Evolutionary conservation across 2,888 invertebrate genomes (phyloP), one percentile per base, ranked within the genome.

Genomic region (Diarsia dahlii): DNA sequence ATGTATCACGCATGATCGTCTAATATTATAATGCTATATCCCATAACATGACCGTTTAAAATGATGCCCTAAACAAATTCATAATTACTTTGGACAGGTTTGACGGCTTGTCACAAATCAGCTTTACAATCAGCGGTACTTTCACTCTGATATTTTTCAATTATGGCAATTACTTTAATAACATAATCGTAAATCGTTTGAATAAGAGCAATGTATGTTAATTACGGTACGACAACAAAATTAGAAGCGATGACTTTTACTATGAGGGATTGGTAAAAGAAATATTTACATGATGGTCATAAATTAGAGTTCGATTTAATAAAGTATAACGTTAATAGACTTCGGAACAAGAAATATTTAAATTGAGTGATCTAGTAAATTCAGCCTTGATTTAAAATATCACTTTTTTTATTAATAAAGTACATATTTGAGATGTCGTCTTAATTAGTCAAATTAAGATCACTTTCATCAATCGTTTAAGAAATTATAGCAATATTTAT

Each of bases 161-260:
- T 91, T 87, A 89, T 85, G 78, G 89, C 90, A 82, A 92, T 92
- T 92, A 92, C 71, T 88, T 87, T 89, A 89, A 91, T 89, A 89
- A 88, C 88, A 85, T 87, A 86, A 88, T 91, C 88, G 83, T 91
- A 89, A 90, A 89, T 87, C 74, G 84, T 87, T 86, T 66, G 84
- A 88, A 91, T 89, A 88, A 89, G 88, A 91, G 86, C 88, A 89
- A 87, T 88, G 89, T 89, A 87, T 86, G 86, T 86, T 90, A 89
- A 92, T 91, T 87, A 81, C 69, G 84, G 81, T 89, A 89, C 92
- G 93, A 94, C 93, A 94, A 90, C 90, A 78, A 88, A 89, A 89
- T 91, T 88, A 86, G 83, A 83, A 70, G 72, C 68, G 74, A 80
- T 78, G 80, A 76, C 67, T 81, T 81, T 82, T 86, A 82, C 78